A percentile compares a stretch with the other conserved stretches of the same genome.
Evolutionary conservation across 2,113 vertebrate species (phyloP).

Genomic region (Pleuronectes platessa): DNA sequence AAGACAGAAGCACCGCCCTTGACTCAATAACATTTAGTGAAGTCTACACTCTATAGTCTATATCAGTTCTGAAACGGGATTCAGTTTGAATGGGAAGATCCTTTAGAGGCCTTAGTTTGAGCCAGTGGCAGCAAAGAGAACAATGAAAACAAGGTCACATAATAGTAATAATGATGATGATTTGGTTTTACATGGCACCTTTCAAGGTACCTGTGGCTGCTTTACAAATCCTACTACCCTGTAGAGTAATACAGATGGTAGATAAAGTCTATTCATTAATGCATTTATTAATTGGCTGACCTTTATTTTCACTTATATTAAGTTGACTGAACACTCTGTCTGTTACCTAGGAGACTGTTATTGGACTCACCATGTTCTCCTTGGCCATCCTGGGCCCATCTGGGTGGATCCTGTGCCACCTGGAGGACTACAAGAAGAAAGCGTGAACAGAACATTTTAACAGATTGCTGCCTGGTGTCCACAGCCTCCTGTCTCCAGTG

Average conservation of each 20-base stretch:
- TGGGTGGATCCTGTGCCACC: constrained; percentile 80
- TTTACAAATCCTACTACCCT: too few species aligned
- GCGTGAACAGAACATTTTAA: constrained; percentile 38
- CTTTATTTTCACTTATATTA: too few species aligned
- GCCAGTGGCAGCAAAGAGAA: neutral
- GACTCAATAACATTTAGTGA: neutral
- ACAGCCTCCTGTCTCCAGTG: constrained; percentile 23
- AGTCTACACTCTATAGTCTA: too few species aligned
- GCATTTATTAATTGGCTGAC: too few species aligned
- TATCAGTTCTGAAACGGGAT: too few species aligned
- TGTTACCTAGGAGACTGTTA: constrained; percentile 66
- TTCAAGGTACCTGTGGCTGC: too few species aligned
- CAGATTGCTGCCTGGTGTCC: neutral
- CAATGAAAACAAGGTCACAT: neutral
- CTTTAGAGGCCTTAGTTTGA: neutral
- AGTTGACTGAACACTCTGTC: neutral
- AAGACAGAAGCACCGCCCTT: too few species aligned
- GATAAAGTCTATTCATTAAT: too few species aligned
- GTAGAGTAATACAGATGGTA: too few species aligned
- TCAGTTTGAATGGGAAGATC: too few species aligned
- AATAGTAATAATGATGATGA: too few species aligned
- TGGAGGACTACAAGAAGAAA: constrained; percentile 81
- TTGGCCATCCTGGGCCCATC: constrained; percentile 76
- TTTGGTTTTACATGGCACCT: too few species aligned
- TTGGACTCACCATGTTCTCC: constrained; percentile 55